Evolutionary conservation across 1,140 invertebrate species (phyloP), one percentile per base, ranked within the genome.

Genomic region (Papilio polyxenes): DNA sequence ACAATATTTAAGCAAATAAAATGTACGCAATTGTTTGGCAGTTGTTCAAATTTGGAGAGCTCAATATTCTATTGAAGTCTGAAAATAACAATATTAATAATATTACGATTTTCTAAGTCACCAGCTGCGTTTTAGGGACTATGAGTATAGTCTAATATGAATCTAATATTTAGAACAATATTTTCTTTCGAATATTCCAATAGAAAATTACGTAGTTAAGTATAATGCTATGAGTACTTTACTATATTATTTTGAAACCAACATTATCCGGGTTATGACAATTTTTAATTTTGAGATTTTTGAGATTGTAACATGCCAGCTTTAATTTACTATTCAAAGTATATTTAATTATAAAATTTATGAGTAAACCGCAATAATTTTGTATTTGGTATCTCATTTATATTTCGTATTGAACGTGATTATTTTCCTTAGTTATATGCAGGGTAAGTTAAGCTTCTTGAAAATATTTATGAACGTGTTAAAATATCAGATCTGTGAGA

Each of bases 11-110:
- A 15, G 2, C 2, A 59, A 59, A 59, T n/a, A n/a, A 59, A n/a
- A 17, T 59, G 17, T n/a, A 62, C n/a, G n/a, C n/a, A 62, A 62
- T 15, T 7, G 3, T 72, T 37, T 72, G 65, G 65, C 65, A 72
- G 65, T 72, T 72, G 65, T 72, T 72, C 31, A 72, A 72, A 40
- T 31, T 11, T 65, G 9, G 23, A 65, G 31, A 31, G 37, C 15
- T 72, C 65, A 72, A 72, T 72, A 72, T 72, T 40, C 9, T 72
- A 72, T 72, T 72, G 9, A 72, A 40, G 6, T 13, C 13, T 72
- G 65, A 31, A 31, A 65, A 65, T 65, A 72, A 72, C 13, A 72
- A 72, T 37, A 72, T 37, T 72, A 72, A 72, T 72, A 72, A 72
- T 6, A 72, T 7, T 37, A 72, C 2, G 31, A 11, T 37, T 15